Percentiles rank a stretch among this genome's conserved stretches.
These are phyloP conservation scores for Eulemur coronatus DNA, from an alignment of 2,797 vertebrate species.

Conservation along the genomic window DNA sequence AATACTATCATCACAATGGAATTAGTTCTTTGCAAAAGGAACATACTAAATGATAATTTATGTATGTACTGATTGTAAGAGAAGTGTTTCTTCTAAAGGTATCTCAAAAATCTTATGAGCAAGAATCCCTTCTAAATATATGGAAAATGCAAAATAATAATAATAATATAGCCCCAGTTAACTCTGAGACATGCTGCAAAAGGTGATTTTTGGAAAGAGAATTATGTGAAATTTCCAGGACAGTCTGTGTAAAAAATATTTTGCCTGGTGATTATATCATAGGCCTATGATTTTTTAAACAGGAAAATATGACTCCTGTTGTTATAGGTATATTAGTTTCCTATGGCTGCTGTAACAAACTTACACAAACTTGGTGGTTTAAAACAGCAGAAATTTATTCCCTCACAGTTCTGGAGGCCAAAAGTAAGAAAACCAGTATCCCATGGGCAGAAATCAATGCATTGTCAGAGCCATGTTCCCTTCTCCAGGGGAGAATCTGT, in stretches of 20 bases:
- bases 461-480: background rate
- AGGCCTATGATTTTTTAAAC: background rate
- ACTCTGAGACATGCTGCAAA: background rate
- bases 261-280: background rate
- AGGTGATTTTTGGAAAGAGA: background rate
- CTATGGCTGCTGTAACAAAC: background rate
- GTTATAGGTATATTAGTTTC: background rate
- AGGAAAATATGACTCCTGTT: background rate
- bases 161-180: background rate
- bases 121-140: background rate
- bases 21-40: conserved; percentile 1
- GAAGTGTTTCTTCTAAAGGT: background rate
- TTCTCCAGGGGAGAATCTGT: background rate
- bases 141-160: background rate
- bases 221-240: background rate
- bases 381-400: background rate
- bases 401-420: background rate
- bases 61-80: background rate
- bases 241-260: background rate
- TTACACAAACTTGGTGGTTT: background rate
- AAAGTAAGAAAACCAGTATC: background rate
- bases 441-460: background rate
- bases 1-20: background rate
- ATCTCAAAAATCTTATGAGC: background rate
- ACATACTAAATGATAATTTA: background rate